Conservation (phyloP, 2,797 vertebrate genomes). For the Psittacula echo region DNA sequence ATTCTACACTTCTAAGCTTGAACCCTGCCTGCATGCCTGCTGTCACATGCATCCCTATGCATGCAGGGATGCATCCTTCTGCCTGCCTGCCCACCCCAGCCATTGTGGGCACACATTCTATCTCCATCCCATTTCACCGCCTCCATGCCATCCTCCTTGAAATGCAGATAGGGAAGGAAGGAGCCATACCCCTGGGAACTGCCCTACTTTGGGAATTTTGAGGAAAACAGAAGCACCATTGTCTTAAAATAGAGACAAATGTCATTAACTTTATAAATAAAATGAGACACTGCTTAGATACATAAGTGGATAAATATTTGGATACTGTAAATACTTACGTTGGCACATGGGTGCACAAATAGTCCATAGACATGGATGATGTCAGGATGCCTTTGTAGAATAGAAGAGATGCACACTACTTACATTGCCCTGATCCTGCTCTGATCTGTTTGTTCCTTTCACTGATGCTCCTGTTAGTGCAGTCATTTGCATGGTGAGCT, state of each 20-base stretch:
- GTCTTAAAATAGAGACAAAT: conserved; percentile 62
- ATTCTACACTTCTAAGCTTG: conserved; percentile 54
- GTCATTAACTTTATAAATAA: conserved; percentile 14
- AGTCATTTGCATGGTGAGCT: not conserved
- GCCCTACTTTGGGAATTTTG: conserved; percentile 40
- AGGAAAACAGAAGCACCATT: not conserved
- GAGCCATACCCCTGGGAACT: conserved; percentile 19
- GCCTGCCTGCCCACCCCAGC: not conserved
- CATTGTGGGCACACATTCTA: fast-evolving
- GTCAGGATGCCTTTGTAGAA: not conserved
- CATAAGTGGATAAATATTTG: conserved; percentile 38
- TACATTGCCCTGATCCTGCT: not conserved
- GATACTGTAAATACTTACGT: conserved; percentile 2
- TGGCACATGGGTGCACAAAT: not conserved
- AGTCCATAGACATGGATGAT: not conserved
- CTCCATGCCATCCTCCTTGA: fast-evolving
- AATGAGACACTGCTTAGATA: conserved; percentile 19
- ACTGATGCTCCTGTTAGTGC: not conserved
- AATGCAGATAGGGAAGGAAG: not conserved
- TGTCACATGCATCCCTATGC: not conserved
- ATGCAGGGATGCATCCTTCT: not conserved
- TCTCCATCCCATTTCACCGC: not conserved
- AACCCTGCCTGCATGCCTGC: not conserved
- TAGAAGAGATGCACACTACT: not conserved
- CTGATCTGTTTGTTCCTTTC: not conserved